Conservation (phyloP, 2,797 vertebrate species). For the Cossypha polioptera region DNA sequence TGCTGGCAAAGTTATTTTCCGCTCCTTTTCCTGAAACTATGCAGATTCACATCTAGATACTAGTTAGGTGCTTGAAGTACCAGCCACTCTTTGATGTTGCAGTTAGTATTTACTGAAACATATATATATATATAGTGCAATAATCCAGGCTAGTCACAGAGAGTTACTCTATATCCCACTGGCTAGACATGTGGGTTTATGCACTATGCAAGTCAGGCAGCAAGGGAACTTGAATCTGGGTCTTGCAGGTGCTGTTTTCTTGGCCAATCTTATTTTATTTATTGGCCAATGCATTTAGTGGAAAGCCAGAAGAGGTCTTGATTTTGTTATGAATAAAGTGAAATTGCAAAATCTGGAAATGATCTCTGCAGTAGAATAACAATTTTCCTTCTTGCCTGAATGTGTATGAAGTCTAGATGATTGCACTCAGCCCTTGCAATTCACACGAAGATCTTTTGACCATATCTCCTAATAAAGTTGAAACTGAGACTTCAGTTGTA, state of each 20-base stretch:
- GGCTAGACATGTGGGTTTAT: not conserved
- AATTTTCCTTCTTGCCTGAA: not conserved
- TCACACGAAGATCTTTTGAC: not conserved
- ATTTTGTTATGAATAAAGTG: not conserved
- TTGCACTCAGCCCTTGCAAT: not conserved
- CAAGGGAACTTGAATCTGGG: not conserved
- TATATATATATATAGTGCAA: not conserved
- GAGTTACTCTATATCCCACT: not conserved
- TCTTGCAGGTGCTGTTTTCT: not conserved
- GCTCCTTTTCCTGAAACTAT: not conserved
- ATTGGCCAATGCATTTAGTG: not conserved
- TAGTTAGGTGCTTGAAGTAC: conserved; percentile 2
- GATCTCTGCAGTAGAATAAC: not conserved
- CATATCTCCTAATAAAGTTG: not conserved
- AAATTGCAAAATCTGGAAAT: not conserved
- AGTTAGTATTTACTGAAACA: not conserved
- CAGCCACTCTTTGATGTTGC: not conserved
- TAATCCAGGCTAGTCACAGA: not conserved
- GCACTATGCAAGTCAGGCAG: not conserved
- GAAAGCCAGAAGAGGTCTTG: not conserved
- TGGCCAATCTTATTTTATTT: not conserved
- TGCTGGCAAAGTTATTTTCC: not conserved
- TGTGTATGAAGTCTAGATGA: not conserved
- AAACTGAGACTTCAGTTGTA: not conserved
- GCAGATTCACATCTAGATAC: conserved; percentile 23